Conservation (phyloP, 2,113 vertebrate genomes). For the Sialia sialis region DNA sequence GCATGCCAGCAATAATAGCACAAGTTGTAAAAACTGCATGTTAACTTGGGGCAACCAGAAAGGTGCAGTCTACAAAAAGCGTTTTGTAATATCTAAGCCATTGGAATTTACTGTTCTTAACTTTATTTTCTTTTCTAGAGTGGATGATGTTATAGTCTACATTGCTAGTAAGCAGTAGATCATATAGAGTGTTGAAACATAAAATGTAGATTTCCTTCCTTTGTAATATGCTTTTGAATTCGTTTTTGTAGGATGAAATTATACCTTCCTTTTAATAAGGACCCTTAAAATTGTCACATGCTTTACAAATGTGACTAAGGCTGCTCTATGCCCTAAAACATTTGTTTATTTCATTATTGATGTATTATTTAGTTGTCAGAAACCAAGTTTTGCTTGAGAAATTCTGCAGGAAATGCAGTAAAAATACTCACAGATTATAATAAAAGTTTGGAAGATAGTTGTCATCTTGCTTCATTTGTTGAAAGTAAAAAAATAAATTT, state of each 20-base stretch:
- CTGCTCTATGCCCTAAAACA: neutral
- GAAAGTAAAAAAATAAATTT: neutral
- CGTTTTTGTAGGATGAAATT: neutral
- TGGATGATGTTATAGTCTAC: neutral
- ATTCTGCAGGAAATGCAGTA: neutral
- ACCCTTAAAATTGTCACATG: neutral
- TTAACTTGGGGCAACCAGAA: neutral
- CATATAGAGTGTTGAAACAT: neutral
- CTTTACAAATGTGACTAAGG: neutral
- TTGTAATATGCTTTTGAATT: neutral
- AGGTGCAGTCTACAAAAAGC: neutral
- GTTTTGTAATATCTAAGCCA: neutral
- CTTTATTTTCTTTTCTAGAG: neutral
- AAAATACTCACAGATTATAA: neutral
- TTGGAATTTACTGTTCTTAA: neutral
- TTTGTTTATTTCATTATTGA: neutral
- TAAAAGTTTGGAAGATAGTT: neutral
- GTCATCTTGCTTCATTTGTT: neutral
- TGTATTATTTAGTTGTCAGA: neutral
- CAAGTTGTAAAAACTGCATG: conserved; percentile 5
- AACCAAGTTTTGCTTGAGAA: neutral
- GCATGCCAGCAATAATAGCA: conserved; percentile 16
- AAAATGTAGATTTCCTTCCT: neutral
- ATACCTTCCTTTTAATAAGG: neutral
- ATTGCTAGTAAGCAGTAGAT: neutral